Conservation (phyloP, 2,888 invertebrate species). For the Caenorhabditis uteleia region DNA sequence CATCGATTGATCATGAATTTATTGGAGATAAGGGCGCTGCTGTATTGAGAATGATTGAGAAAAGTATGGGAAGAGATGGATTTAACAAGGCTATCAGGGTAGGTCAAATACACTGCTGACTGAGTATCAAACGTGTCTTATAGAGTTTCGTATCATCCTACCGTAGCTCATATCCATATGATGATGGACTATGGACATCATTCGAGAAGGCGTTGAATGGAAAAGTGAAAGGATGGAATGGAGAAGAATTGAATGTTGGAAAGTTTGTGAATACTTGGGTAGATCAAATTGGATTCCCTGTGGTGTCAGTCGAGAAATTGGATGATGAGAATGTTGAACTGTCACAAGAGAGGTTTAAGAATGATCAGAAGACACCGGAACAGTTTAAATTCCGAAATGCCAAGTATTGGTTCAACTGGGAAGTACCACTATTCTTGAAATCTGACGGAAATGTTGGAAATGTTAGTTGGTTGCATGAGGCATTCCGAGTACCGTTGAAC, state of each 20-base stretch:
- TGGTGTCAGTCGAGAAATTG: constrained; percentile 56
- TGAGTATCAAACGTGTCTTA: not conserved
- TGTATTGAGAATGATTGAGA: constrained; percentile 63
- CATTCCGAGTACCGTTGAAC: constrained; percentile 42
- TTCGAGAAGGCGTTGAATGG: constrained; percentile 25
- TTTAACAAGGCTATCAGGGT: constrained; percentile 66
- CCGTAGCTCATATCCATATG: constrained; percentile 28
- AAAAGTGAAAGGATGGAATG: constrained; percentile 44
- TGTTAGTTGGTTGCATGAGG: constrained; percentile 62
- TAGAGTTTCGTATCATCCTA: constrained; percentile 33
- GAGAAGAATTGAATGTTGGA: constrained; percentile 61
- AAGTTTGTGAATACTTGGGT: constrained; percentile 83
- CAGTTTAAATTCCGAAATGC: constrained; percentile 56
- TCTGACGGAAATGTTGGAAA: constrained; percentile 21
- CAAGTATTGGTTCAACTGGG: constrained; percentile 66
- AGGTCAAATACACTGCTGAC: not conserved
- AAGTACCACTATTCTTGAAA: constrained; percentile 64
- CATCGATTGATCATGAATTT: constrained; percentile 85
- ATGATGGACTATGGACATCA: constrained; percentile 32
- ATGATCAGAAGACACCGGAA: constrained; percentile 51
- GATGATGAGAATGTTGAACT: constrained; percentile 56
- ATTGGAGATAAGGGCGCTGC: constrained; percentile 82
- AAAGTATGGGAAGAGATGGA: constrained; percentile 58
- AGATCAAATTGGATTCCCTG: constrained; percentile 73
- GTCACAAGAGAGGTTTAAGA: constrained; percentile 60